Percentiles rank a stretch among this genome's conserved stretches.
These are phyloP conservation scores for Tyria jacobaeae DNA, from an alignment of 2,888 invertebrate species.

Conservation along the genomic window DNA sequence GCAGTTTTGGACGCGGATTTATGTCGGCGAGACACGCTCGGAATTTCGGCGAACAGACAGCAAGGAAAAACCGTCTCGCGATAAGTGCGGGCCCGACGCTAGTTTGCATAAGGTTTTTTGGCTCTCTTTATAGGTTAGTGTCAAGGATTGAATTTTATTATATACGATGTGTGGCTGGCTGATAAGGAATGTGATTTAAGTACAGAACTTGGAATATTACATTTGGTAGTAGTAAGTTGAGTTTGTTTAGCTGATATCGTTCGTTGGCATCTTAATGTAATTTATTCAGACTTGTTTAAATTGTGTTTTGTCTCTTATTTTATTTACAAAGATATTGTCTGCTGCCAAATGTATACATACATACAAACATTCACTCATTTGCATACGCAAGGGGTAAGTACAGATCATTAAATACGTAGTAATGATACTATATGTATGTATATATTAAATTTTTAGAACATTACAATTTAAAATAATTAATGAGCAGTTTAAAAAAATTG, in stretches of 20 bases:
- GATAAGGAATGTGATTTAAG: slow-evolving; percentile 18
- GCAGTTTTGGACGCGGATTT: slow-evolving; percentile 55
- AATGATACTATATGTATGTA: no score
- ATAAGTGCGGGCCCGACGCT: slow-evolving; percentile 50
- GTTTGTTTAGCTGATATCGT: neutral
- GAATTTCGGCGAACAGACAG: slow-evolving; percentile 58
- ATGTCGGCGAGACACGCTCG: slow-evolving; percentile 56
- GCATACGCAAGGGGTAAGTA: no score
- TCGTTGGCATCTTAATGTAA: neutral
- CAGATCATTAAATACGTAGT: no score
- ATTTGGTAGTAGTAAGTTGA: neutral
- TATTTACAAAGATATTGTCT: neutral
- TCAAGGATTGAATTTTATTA: slow-evolving; percentile 53
- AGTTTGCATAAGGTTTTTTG: slow-evolving; percentile 56
- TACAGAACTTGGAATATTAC: slow-evolving; percentile 1
- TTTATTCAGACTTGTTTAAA: neutral
- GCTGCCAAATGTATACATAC: no score
- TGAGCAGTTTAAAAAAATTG: no score
- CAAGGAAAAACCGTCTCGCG: slow-evolving; percentile 58
- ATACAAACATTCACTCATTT: no score
- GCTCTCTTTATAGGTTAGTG: slow-evolving; percentile 50
- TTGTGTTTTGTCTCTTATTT: neutral
- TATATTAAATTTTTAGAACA: no score
- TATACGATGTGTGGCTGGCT: slow-evolving; percentile 35
- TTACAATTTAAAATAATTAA: no score